Evolutionary conservation across 1,140 invertebrate species (phyloP), one percentile per base, ranked within the genome.

Genomic region (Eufriesea mexicana): DNA sequence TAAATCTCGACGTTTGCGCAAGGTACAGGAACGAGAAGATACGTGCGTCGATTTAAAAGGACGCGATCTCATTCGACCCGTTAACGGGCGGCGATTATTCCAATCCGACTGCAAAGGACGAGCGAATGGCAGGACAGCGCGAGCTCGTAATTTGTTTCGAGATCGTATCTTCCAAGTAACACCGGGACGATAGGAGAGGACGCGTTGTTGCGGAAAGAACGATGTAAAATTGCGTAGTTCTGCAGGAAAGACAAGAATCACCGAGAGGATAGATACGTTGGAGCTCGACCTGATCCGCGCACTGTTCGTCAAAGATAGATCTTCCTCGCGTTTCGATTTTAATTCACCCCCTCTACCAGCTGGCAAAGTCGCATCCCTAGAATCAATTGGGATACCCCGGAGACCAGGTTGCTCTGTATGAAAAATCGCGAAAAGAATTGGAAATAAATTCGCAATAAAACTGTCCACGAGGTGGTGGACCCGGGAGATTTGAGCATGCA

Each of bases 121-220:
- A 83, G 82, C 74, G 82, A 77, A 79, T 54, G 74, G 71, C 64
- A 28, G 78, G 79, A 71, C 81, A 68, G 66, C 74, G 84, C 61
- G 81, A 89, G 90, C 88, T 92, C 88, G 91, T 91, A 93, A 94
- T 94, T 94, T 93, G 91, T 93, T 94, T 92, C 90, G 88, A 94
- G 93, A 93, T 94, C 90, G 90, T 93, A 94, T 94, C 93, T 91
- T 91, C 91, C 91, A 92, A 91, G 91, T 92, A 91, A 90, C 89
- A 91, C 86, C 88, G 90, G 87, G 86, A 90, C 83, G 82, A 67
- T 45, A 72, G 81, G 42, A 78, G 81, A 84, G 73, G 79, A 81
- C 78, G 84, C 73, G 87, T 84, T 85, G 79, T 75, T 59, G 57
- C 62, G 74, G 35, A 47, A 84, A 55, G 64, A 68, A 68, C 54